Evolutionary conservation across 2,797 vertebrate species (phyloP).

Genomic region (Aulostomus chinensis): DNA sequence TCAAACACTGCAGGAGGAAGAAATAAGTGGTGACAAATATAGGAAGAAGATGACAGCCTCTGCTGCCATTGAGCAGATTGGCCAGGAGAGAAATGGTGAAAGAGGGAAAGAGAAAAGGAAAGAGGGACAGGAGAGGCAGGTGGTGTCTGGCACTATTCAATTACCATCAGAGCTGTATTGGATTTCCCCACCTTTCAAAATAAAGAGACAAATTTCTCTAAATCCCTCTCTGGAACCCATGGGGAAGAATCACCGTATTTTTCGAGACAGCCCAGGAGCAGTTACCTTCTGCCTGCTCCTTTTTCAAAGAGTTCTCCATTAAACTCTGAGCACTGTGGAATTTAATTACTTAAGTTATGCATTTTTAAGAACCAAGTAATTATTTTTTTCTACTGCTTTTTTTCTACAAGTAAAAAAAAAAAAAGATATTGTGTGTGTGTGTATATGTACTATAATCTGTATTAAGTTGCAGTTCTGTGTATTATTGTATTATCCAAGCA

Average conservation of each 20-base stretch:
- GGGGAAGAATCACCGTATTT: constrained; percentile 63
- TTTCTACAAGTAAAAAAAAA: constrained; percentile 54
- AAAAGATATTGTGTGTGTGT: constrained; percentile 39
- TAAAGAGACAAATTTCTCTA: constrained; percentile 73
- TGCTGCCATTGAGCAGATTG: constrained; percentile 50
- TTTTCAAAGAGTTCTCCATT: constrained; percentile 50
- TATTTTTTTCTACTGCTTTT: constrained; percentile 67
- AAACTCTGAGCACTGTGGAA: constrained; percentile 75
- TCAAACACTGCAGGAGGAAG: constrained; percentile 13
- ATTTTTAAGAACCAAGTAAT: constrained; percentile 65
- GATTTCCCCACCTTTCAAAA: constrained; percentile 73
- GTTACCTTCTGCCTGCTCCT: constrained; percentile 51
- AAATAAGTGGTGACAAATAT: constrained; percentile 63
- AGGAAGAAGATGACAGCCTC: constrained; percentile 51
- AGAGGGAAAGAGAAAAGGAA: constrained; percentile 63
- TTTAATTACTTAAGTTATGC: constrained; percentile 76
- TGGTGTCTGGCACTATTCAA: constrained; percentile 76
- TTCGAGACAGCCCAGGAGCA: constrained; percentile 60
- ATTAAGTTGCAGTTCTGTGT: constrained; percentile 66
- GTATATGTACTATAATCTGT: constrained; percentile 66
- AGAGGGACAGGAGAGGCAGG: constrained; percentile 62
- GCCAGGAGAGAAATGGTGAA: constrained; percentile 59
- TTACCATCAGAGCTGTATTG: constrained; percentile 73
- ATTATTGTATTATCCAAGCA: constrained; percentile 69
- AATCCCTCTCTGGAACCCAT: constrained; percentile 58